Conservation (phyloP, 2,113 vertebrate genomes). For the Damaliscus lunatus region DNA sequence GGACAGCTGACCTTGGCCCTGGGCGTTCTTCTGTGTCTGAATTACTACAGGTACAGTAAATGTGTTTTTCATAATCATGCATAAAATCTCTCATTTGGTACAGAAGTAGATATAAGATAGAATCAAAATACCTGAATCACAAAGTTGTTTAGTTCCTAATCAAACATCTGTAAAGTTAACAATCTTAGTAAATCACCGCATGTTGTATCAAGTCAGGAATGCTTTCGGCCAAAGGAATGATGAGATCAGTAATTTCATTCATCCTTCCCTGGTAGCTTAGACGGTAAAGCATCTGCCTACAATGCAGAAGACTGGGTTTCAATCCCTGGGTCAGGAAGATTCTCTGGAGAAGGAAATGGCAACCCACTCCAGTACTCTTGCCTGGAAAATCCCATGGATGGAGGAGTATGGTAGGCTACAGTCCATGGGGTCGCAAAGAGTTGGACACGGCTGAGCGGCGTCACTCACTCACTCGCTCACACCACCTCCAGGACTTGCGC, state of each 20-base stretch:
- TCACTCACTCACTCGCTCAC: background rate
- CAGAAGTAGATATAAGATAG: background rate
- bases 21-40: slow-evolving; percentile 92
- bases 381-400: no score
- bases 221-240: background rate
- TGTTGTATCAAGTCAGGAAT: background rate
- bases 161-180: background rate
- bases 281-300: no score
- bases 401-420: no score
- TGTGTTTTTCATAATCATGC: background rate
- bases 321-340: no score
- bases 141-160: background rate
- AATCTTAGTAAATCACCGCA: background rate
- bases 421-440: no score
- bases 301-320: no score
- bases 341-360: no score
- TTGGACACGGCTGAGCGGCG: no score
- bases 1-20: slow-evolving; percentile 92
- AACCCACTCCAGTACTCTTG: no score
- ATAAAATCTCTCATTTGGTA: background rate
- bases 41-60: slow-evolving; percentile 90
- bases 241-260: background rate
- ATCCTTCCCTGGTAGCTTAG: background rate
- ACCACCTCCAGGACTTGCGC: background rate
- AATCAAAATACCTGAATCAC: background rate